Evolutionary conservation across 2,113 vertebrate genomes (phyloP).

Genomic region (Sminthopsis crassicaudata): DNA sequence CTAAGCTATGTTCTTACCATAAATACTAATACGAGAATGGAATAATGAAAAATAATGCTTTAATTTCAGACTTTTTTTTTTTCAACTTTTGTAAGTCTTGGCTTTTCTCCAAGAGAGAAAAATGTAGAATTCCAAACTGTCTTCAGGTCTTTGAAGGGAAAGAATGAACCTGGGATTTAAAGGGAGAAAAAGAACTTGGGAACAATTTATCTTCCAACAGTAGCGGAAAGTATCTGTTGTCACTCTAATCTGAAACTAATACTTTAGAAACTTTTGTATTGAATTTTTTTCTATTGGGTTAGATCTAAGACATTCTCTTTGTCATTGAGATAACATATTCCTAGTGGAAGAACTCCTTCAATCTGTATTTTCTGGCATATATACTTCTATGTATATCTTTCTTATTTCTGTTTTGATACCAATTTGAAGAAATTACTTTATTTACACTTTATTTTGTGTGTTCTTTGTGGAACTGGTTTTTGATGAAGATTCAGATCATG

Average conservation of each 20-base stretch:
- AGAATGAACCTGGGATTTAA: background rate
- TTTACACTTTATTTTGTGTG: background rate
- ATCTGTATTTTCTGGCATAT: background rate
- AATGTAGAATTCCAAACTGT: background rate
- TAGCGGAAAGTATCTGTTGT: background rate
- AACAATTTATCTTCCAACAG: background rate
- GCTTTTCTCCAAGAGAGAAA: background rate
- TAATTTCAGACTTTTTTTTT: background rate
- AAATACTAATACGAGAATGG: constrained; percentile 60
- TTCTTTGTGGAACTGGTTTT: background rate
- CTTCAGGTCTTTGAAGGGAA: background rate
- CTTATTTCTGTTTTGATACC: background rate
- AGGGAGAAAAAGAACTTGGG: too few relatives aligned
- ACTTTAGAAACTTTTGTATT: background rate
- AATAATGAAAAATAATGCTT: constrained; percentile 47
- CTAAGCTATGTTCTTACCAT: constrained; percentile 21
- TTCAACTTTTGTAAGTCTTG: background rate
- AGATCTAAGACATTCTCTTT: background rate
- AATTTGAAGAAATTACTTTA: background rate
- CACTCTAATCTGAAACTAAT: background rate
- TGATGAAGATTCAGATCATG: background rate
- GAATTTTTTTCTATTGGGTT: background rate
- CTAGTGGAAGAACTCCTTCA: background rate
- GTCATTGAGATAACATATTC: background rate
- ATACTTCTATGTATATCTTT: background rate